Base-by-base conservation (phyloP, 2,113 vertebrate genomes). In the Cyrtonyx montezumae region DNA sequence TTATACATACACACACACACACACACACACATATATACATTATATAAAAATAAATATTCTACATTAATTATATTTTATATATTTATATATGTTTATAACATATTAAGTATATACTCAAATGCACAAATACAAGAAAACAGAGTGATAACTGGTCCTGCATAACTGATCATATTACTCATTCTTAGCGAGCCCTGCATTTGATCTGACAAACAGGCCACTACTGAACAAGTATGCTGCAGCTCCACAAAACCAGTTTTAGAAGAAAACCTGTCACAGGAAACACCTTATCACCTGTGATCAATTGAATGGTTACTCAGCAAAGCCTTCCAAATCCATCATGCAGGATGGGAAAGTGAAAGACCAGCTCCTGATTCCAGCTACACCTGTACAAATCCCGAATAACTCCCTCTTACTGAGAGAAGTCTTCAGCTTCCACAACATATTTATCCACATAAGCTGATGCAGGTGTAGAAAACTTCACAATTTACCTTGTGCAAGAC, bases 371-470 rank as follows among this genome's bases (percentile, higher is more conserved):
- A 78, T 85, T 93, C 87, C 63, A 92, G 51, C 43, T 87, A 59
- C 67, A 79, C 59, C 75, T 84, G 71, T 89, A 32, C 37, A 96
- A 95, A 94, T 91, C 87, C 89, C 73, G 59, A 89, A 82, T 89
- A 92, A 79, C 70, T 89, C 89, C n/a, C 49, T 9, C 0, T 19
- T 37, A 82, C 81, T 89, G 67, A 91, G 19, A 87, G 15, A 63
- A 89, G 49, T 55, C 84, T 91, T 91, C 75, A 62, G 42, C 79
- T 93, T 79, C 67, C 30, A 46, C 49, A 84, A 77, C 28, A 87
- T 55, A 16, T 96, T 96, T 95, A 94, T 85, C 91, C 76, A 89
- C 45, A 79, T 91, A 93, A 91, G 70, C 84, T 51, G 70, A 84
- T 85, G 86, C 37, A 94, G 84, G 63, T 89, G 58, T 45, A 94